phyloP scores from a whole-genome alignment of 2,888 invertebrate genomes.

The Iselma pallidipennis region DNA sequence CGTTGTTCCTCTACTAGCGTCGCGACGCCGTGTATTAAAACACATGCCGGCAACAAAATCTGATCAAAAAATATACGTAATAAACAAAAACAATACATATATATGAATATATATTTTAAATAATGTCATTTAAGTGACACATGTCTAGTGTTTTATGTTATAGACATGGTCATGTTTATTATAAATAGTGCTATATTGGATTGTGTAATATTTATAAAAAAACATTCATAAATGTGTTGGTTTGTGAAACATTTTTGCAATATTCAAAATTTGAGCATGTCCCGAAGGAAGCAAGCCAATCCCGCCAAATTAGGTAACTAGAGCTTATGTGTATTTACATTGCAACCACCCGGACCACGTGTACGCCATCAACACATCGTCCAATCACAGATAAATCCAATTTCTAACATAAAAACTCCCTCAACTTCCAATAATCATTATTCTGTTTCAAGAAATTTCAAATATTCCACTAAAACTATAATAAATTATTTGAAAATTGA shows the following conservation, averaged over 20 bases:
- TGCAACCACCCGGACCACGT: background rate
- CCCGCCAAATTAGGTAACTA: conserved; percentile 45
- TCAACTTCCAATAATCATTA: background rate
- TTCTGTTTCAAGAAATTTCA: background rate
- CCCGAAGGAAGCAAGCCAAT: conserved; percentile 47
- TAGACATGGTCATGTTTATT: conserved; percentile 20
- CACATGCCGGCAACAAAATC: conserved; percentile 21
- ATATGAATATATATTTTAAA: background rate
- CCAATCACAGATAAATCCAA: background rate
- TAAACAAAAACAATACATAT: conserved; percentile 8
- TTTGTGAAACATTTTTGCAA: conserved; percentile 28
- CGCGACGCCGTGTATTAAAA: conserved; percentile 35
- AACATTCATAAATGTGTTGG: conserved; percentile 30
- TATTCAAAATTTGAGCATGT: conserved; percentile 37
- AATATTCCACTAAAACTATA: too few relatives aligned
- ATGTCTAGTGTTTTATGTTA: background rate
- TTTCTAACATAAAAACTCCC: background rate
- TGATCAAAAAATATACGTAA: conserved; percentile 8
- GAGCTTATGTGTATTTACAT: background rate
- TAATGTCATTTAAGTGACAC: background rate
- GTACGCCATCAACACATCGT: background rate
- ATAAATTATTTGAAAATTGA: too few relatives aligned
- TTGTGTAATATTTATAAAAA: conserved; percentile 13
- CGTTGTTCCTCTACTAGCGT: conserved; percentile 36
- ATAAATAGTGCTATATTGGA: conserved; percentile 2